Base-by-base conservation (phyloP, 2,797 vertebrate species). In the Acanthurus lineatus region DNA sequence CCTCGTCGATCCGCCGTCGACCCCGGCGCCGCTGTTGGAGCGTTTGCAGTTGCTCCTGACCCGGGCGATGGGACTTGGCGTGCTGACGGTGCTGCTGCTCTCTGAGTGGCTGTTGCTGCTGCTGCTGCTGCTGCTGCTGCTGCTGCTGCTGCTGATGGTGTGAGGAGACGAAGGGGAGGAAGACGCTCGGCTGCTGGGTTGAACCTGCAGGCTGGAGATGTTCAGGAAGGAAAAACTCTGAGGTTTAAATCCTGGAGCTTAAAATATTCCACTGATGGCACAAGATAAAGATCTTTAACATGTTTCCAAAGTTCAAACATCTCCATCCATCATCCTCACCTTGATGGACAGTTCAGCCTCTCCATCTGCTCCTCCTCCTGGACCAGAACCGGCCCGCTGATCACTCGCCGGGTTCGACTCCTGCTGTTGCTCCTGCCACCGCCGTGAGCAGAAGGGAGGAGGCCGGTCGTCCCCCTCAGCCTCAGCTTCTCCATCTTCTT, bases 401-500 rank as follows among this genome's bases (percentile, higher is more conserved):
- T 93, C 9, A 85, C n/a, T 3, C 82, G 88, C 74, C 76, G 90
- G 25, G 82, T 56, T 64, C 49, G 76, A 9, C 70, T 62, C 62
- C 69, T 45, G 0, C 62, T 47, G 40, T 85, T 44, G 12, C 69
- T n/a, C 2, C 28, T 62, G 1, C 45, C 15, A 1, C 42, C 69
- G 11, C 25, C 25, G 25, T 87, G 89, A 20, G 67, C 54, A 14
- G 63, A 74, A 9, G 85, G 83, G 60, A 86, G 92, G 49, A 89
- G 87, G 38, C 81, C 76, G 0, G 79, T 77, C 0, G 74, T 40
- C 19, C 93, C 93, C 60, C 92, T 89, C 67, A 96, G 80, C 53
- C 94, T 90, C 53, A 98, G 89, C 73, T 95, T 97, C 83, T 97
- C 97, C 93, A 97, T 97, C 93, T 94, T 97, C 86, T 91, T 94